phyloP scores from a whole-genome alignment of 2,797 vertebrate genomes.

The Hippocampus kuda region DNA sequence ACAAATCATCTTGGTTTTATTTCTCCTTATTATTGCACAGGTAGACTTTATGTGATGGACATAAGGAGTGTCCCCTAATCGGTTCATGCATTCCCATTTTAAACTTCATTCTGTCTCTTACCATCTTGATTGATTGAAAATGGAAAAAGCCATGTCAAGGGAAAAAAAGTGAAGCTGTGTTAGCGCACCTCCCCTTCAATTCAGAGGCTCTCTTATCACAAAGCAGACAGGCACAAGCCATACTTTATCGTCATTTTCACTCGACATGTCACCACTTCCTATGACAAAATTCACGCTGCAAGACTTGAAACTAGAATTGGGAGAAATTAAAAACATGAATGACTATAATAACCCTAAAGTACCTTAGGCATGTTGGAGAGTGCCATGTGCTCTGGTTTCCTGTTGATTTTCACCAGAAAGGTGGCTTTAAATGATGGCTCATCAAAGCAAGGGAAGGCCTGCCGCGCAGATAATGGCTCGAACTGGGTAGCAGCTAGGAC shows the following conservation, averaged over 20 bases:
- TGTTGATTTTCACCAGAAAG: conserved; percentile 78
- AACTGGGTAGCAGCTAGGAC: conserved; percentile 92
- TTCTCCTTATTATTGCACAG: too few species aligned
- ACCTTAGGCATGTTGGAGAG: conserved; percentile 98
- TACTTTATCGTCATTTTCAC: background rate
- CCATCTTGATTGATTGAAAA: background rate
- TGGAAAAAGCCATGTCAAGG: background rate
- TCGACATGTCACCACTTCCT: background rate
- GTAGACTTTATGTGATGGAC: too few species aligned
- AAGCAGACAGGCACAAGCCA: background rate
- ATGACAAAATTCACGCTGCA: background rate
- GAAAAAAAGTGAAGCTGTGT: background rate
- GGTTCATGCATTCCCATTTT: too few species aligned
- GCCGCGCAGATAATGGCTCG: conserved; percentile 85
- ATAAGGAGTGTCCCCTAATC: too few species aligned
- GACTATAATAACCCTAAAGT: conserved; percentile 1
- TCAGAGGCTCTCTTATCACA: conserved; percentile 1
- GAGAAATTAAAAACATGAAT: background rate
- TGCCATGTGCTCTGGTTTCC: conserved; percentile 70
- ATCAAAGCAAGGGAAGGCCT: conserved; percentile 96
- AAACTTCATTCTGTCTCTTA: too few species aligned
- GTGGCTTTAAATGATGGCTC: conserved; percentile 90
- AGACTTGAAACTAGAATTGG: background rate
- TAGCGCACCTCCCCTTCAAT: background rate
- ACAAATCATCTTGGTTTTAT: too few species aligned